These are phyloP conservation scores for Neotoxoptera formosana DNA, from an alignment of 1,140 invertebrate species.

Conservation along the genomic window DNA sequence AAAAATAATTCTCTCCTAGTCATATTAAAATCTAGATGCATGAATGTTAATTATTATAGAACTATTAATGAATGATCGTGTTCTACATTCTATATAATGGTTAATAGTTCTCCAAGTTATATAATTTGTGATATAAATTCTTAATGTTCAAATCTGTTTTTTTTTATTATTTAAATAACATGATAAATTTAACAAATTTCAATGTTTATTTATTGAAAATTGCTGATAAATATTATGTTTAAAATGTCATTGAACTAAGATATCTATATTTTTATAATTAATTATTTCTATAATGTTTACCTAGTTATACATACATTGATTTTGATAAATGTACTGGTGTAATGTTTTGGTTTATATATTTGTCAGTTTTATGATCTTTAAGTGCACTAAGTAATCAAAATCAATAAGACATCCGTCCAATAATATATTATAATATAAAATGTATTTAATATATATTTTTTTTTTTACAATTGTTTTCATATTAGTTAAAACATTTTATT, in stretches of 20 bases:
- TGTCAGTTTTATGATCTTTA: neutral
- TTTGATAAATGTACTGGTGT: neutral
- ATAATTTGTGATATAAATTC: neutral
- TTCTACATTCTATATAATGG: neutral
- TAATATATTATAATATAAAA: neutral
- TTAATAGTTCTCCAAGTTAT: neutral
- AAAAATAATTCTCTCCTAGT: neutral
- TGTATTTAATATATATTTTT: too few relatives aligned
- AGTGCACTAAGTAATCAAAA: conserved; percentile 5
- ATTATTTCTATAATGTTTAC: neutral
- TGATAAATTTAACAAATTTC: neutral
- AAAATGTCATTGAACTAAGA: neutral
- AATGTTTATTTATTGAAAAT: neutral
- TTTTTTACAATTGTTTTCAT: neutral
- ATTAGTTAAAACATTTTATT: neutral
- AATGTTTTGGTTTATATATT: neutral
- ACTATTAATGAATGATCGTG: too few relatives aligned
- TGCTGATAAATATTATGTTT: neutral
- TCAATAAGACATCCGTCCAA: neutral
- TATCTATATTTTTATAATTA: neutral
- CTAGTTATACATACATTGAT: neutral
- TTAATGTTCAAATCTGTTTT: neutral
- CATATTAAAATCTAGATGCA: neutral
- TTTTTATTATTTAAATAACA: neutral
- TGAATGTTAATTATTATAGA: neutral